A percentile compares a stretch with the other conserved stretches of the same genome.
These are phyloP conservation scores for Crepidodera aurea DNA, from an alignment of 2,888 invertebrate species.

Conservation along the genomic window DNA sequence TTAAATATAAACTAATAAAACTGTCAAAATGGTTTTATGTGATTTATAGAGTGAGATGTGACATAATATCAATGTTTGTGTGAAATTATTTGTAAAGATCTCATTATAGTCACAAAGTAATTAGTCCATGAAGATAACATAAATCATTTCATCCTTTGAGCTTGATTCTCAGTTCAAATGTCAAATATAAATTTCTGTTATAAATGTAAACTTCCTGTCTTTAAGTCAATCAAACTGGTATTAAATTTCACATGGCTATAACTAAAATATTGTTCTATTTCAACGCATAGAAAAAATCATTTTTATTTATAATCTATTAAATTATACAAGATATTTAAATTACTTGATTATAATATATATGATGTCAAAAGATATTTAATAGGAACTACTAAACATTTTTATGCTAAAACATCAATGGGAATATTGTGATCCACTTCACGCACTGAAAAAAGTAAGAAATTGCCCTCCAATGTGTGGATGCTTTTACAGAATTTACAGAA, in stretches of 20 bases:
- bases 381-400: too few relatives aligned
- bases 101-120: slow-evolving; percentile 31
- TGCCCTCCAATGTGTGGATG: too few relatives aligned
- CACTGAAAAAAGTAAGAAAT: too few relatives aligned
- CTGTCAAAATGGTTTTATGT: slow-evolving; percentile 15
- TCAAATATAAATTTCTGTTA: slow-evolving; percentile 39
- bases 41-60: slow-evolving; percentile 13
- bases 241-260: background rate
- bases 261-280: background rate
- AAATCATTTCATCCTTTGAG: slow-evolving; percentile 39
- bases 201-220: slow-evolving; percentile 42
- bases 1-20: slow-evolving; percentile 6
- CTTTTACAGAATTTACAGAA: too few relatives aligned
- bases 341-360: too few relatives aligned
- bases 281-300: background rate
- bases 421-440: too few relatives aligned
- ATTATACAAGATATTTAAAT: too few relatives aligned
- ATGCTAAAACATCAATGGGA: too few relatives aligned
- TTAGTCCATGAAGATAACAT: slow-evolving; percentile 31
- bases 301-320: too few relatives aligned
- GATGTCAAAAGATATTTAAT: too few relatives aligned
- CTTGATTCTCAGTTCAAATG: slow-evolving; percentile 40
- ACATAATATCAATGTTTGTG: slow-evolving; percentile 19
- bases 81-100: slow-evolving; percentile 28
- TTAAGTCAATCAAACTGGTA: slow-evolving; percentile 16